These are phyloP conservation scores for Lucilia sericata DNA, from an alignment of 1,140 invertebrate species.

Conservation along the genomic window DNA sequence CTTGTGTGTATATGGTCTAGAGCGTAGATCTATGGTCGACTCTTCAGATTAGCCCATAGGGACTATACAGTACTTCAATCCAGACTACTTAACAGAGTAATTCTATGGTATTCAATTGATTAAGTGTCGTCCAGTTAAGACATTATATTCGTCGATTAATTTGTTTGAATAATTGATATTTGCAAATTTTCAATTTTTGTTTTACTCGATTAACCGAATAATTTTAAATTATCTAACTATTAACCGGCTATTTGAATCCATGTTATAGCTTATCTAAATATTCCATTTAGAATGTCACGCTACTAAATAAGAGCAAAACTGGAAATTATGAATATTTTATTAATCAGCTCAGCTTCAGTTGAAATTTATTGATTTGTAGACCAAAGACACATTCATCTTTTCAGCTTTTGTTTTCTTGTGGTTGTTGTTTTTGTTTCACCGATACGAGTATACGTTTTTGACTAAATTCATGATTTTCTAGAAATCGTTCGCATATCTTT, in stretches of 20 bases:
- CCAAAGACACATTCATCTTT: conserved; percentile 14
- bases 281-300: not conserved
- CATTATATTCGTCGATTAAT: no score
- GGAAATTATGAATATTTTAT: conserved; percentile 41
- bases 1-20: no score
- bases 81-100: no score
- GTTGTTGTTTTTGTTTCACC: not conserved
- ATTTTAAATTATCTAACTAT: no score
- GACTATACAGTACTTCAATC: no score
- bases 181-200: no score
- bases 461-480: not conserved
- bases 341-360: not conserved
- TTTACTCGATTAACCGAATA: no score
- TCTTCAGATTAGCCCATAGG: no score
- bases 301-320: conserved; percentile 7
- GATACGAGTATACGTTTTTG: not conserved
- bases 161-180: no score
- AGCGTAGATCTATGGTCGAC: no score
- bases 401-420: conserved; percentile 16
- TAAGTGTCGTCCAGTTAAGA: no score
- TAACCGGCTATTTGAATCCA: not conserved
- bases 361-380: conserved; percentile 2
- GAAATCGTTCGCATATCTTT: not conserved
- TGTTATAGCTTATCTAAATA: not conserved
- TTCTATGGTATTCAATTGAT: no score